Conservation (phyloP, 2,888 invertebrate species). For the Nephrotoma guestfalica region DNA sequence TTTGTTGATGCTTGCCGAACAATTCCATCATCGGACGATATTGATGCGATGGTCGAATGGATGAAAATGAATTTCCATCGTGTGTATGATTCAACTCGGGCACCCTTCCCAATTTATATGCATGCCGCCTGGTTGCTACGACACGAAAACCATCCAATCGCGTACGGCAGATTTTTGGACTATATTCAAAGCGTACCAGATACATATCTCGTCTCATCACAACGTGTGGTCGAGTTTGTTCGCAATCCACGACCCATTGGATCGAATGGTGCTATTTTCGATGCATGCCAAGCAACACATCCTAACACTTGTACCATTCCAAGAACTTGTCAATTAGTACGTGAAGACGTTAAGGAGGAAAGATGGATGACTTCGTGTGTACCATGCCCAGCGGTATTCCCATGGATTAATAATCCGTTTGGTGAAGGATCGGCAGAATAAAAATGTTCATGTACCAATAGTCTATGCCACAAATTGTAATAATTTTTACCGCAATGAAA, state of each 20-base stretch:
- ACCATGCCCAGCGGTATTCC: slow-evolving; percentile 36
- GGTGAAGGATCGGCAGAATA: slow-evolving; percentile 19
- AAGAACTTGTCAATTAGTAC: slow-evolving; percentile 22
- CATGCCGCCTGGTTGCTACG: slow-evolving; percentile 48
- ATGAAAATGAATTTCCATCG: slow-evolving; percentile 46
- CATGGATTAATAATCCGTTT: slow-evolving; percentile 39
- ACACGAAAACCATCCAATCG: slow-evolving; percentile 34
- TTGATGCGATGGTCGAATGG: slow-evolving; percentile 38
- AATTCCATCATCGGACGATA: slow-evolving; percentile 28
- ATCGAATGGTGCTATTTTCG: slow-evolving; percentile 14
- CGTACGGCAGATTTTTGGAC: slow-evolving; percentile 40
- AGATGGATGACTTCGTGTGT: slow-evolving; percentile 37
- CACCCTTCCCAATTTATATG: slow-evolving; percentile 52
- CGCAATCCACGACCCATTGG: slow-evolving; percentile 24
- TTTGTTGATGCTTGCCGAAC: slow-evolving; percentile 42
- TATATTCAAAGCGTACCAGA: slow-evolving; percentile 38
- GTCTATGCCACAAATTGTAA: too few species aligned
- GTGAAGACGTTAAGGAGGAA: slow-evolving; percentile 22
- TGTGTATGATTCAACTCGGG: slow-evolving; percentile 45
- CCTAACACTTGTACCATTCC: slow-evolving; percentile 17
- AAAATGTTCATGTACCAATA: too few species aligned
- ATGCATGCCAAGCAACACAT: slow-evolving; percentile 20
- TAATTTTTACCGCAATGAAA: too few species aligned
- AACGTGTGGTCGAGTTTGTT: slow-evolving; percentile 24
- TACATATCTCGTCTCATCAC: slow-evolving; percentile 39